Evolutionary conservation across 2,888 invertebrate genomes (phyloP), one percentile per base, ranked within the genome.

Genomic region (Sminthurinus aureus): DNA sequence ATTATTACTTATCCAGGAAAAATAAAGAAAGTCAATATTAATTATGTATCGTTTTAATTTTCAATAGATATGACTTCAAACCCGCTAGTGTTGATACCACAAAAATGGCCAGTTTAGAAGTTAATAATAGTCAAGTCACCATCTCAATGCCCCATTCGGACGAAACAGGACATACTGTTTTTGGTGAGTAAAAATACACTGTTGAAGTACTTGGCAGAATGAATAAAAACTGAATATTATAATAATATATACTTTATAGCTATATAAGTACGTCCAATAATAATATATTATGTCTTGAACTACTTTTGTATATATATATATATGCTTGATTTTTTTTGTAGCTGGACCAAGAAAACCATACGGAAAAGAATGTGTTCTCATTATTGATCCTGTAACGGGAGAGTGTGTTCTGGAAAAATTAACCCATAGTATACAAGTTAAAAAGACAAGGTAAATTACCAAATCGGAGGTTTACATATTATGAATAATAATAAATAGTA

Each of bases 81-180:
- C 98, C 98, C 88, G 98, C 98, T n/a, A 98, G 98, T 89, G 96
- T 98, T 82, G 98, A 98, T 91, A 94, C 95, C 75, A 95, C 94
- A 89, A 96, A 97, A 91, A 95, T 95, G 92, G 97, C 98, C 66
- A 94, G 94, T 50, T 94, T 98, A 84, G 96, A 97, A 90, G 95
- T 98, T 86, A 93, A 94, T 88, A 96, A 95, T 90, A 95, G 97
- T 91, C 91, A 91, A 87, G 92, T 92, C 20, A 96, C 96, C 91
- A 96, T 98, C 89, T 96, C 96, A 88, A 96, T 98, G 89, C 98
- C 98, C 87, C 96, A 98, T 93, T 81, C 86, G 24, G 97, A 98
- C 91, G 96, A 96, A 87, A 95, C 96, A 87, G 97, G 96, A 79
- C 95, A 96, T 90, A 98, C 98, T 83, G 95, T 98, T 89, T 98